Evolutionary conservation across 2,113 vertebrate genomes (phyloP).

Genomic region (Lonchura striata): DNA sequence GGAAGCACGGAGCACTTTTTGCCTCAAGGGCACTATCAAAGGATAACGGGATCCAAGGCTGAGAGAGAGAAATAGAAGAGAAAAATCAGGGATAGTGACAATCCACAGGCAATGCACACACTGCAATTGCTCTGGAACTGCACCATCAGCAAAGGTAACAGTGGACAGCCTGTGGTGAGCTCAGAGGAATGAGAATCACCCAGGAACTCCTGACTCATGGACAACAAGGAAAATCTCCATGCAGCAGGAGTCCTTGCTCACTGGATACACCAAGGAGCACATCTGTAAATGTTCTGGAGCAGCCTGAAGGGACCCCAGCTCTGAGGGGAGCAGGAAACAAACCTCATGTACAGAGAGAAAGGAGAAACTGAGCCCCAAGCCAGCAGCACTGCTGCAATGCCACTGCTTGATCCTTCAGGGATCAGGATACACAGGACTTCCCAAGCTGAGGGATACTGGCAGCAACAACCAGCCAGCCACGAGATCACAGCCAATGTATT

Average conservation of each 20-base stretch:
- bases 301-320: accelerated
- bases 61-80: background rate
- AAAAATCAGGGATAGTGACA: background rate
- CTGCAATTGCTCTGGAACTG: background rate
- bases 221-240: background rate
- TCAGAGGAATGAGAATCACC: background rate
- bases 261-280: accelerated
- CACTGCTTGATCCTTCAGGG: background rate
- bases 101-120: too few relatives aligned
- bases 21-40: background rate
- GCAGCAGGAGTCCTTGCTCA: background rate
- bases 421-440: background rate
- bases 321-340: background rate
- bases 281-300: background rate
- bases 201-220: background rate
- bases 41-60: background rate
- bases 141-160: background rate
- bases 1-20: background rate
- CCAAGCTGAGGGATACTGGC: background rate
- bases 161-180: accelerated
- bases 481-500: accelerated
- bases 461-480: background rate
- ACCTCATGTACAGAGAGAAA: accelerated
- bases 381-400: background rate
- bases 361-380: background rate